These are phyloP conservation scores for Sinocyclocheilus rhinocerous DNA, from an alignment of 2,113 vertebrate genomes.

Conservation along the genomic window DNA sequence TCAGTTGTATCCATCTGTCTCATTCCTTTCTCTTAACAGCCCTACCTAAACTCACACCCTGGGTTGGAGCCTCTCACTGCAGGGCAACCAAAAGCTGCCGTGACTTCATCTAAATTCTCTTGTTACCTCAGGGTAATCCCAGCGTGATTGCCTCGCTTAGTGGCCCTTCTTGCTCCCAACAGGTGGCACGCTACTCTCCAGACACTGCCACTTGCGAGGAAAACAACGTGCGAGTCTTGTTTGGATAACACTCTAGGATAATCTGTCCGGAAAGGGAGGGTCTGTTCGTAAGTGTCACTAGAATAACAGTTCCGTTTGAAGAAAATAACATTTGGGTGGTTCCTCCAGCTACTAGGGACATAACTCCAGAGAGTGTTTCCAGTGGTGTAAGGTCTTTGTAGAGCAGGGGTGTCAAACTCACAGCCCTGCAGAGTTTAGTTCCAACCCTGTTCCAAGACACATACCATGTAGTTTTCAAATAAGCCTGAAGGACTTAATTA, in stretches of 20 bases:
- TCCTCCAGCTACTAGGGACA: background rate
- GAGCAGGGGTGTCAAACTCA: background rate
- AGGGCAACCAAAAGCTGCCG: slow-evolving; percentile 19
- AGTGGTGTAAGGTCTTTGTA: background rate
- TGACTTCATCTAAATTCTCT: slow-evolving; percentile 35
- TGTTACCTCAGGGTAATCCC: slow-evolving; percentile 49
- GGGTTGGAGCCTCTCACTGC: background rate
- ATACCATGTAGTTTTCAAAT: too few species aligned
- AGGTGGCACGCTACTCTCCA: slow-evolving; percentile 36
- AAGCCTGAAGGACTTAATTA: background rate
- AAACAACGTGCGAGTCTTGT: slow-evolving; percentile 42
- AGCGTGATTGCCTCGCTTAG: slow-evolving; percentile 23
- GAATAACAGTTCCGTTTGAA: slow-evolving; percentile 49
- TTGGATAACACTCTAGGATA: slow-evolving; percentile 51
- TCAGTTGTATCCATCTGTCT: background rate
- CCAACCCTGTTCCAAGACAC: background rate
- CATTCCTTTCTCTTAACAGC: background rate
- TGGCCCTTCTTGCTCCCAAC: slow-evolving; percentile 1
- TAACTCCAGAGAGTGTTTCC: slow-evolving; percentile 9
- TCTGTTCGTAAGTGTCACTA: slow-evolving; percentile 43
- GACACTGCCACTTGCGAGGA: slow-evolving; percentile 36
- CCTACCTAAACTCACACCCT: background rate
- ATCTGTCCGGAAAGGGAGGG: slow-evolving; percentile 48
- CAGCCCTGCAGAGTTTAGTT: too few species aligned
- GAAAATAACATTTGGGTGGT: slow-evolving; percentile 33